Evolutionary conservation across 2,113 vertebrate genomes (phyloP), one percentile per base, ranked within the genome.

Genomic region (Cyprinodon tularosa): DNA sequence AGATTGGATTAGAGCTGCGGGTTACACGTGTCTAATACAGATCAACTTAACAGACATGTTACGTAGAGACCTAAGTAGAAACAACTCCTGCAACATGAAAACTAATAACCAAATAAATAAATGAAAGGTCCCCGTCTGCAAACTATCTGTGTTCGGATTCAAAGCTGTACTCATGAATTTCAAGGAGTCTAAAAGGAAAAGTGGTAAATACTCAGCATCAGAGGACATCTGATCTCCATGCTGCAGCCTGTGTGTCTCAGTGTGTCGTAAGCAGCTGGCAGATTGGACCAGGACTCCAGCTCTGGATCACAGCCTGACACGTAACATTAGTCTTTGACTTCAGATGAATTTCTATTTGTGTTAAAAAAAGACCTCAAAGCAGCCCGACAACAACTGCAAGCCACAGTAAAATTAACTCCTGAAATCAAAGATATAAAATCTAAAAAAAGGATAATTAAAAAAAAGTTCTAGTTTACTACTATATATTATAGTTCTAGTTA

Each of bases 241-340:
- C 59, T 65, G 64, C 50, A 38, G 45, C 20, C 74, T 62, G 73
- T 59, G 53, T 60, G 61, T 74, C 14, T 68, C 37, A 15, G 72
- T 44, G 62, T 62, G 73, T 48, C 29, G 60, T 42, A 7, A 38
- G 62, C 84, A 86, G 84, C 83, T 89, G 89, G 78, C 84, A 62
- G 66, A 57, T 78, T 62, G 74, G 61, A 45, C 80, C 72, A 76
- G 60, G 73, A 65, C 17, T 84, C 68, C 68, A 71, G 62, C 29
- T 74, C 76, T 82, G 86, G 83, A 78, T 6, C 39, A 3, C 57
- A 22, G 74, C 72, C 84, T 83, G 70, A 68, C 77, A 75, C 79
- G 83, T 68, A 57, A 66, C 70, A 66, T 61, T 4, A 0, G 44
- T 39, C 38, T 60, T 48, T 50, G 62, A 76, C 15, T 15, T 12